phyloP scores from a whole-genome alignment of 2,888 invertebrate species.

The Clistopyga incitator region DNA sequence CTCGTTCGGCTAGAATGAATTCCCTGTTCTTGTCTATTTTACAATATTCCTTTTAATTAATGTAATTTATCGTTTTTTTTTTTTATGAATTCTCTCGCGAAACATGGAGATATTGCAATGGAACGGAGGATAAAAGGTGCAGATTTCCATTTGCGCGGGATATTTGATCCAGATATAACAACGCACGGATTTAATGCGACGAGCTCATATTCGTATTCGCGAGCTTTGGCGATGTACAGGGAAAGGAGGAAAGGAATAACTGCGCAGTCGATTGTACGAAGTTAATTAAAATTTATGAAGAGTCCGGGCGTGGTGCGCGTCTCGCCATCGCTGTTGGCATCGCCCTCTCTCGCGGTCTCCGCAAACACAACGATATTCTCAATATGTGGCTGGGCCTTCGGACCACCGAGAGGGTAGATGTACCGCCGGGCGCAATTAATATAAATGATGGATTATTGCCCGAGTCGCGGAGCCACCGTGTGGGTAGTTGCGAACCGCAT shows the following conservation, averaged over 20 bases:
- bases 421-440: constrained; percentile 81
- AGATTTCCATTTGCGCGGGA: background rate
- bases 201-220: constrained; percentile 1
- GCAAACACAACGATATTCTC: constrained; percentile 79
- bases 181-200: background rate
- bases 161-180: background rate
- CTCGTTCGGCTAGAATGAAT: no score
- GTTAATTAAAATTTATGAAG: constrained; percentile 83
- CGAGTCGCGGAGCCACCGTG: constrained; percentile 67
- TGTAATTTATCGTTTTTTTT: no score
- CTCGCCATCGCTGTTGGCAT: constrained; percentile 65
- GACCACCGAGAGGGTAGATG: constrained; percentile 55
- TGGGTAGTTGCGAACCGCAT: constrained; percentile 54
- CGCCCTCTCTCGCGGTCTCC: constrained; percentile 45
- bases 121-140: background rate
- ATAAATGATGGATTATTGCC: constrained; percentile 82
- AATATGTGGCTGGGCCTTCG: constrained; percentile 73
- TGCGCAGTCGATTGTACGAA: constrained; percentile 77
- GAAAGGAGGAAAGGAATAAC: constrained; percentile 43
- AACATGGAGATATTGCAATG: constrained; percentile 44
- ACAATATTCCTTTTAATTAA: no score
- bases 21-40: no score
- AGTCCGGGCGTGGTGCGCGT: constrained; percentile 72
- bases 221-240: background rate
- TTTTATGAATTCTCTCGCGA: constrained; percentile 58